These are phyloP conservation scores for Eilema depressum DNA, from an alignment of 2,888 invertebrate genomes.

Conservation along the genomic window DNA sequence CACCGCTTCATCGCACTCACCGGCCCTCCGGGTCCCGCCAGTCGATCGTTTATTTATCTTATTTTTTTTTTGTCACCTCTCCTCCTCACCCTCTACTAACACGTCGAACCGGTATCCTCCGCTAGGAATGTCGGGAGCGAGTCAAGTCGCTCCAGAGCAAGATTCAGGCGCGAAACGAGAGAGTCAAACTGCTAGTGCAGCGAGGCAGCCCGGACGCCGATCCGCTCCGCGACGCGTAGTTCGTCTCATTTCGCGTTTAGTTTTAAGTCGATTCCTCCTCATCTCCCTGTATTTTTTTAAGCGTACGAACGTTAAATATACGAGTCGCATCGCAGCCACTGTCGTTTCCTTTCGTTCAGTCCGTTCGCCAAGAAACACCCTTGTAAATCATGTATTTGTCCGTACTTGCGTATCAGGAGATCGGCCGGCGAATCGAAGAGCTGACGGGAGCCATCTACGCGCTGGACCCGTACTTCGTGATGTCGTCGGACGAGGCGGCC, in stretches of 20 bases:
- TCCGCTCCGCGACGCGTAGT: constrained; percentile 89
- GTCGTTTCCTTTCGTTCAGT: constrained; percentile 76
- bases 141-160: constrained; percentile 95
- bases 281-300: constrained; percentile 71
- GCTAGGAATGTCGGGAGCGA: constrained; percentile 94
- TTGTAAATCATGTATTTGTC: constrained; percentile 83
- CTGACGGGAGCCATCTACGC: constrained; percentile 91
- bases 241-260: constrained; percentile 59
- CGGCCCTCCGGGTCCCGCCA: constrained; percentile 58
- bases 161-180: constrained; percentile 95
- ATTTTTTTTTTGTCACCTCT: constrained; percentile 80
- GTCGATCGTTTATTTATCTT: constrained; percentile 66
- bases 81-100: constrained; percentile 77
- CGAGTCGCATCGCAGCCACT: constrained; percentile 76
- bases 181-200: constrained; percentile 95
- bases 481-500: constrained; percentile 88
- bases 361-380: constrained; percentile 67
- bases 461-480: constrained; percentile 91
- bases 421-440: constrained; percentile 90
- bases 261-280: constrained; percentile 71
- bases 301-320: constrained; percentile 74
- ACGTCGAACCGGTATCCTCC: constrained; percentile 79
- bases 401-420: constrained; percentile 90
- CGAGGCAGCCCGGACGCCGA: constrained; percentile 95
- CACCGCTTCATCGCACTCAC: constrained; percentile 67